These are phyloP conservation scores for Phoxinus dragarum DNA, from an alignment of 2,797 vertebrate genomes.

Conservation along the genomic window DNA sequence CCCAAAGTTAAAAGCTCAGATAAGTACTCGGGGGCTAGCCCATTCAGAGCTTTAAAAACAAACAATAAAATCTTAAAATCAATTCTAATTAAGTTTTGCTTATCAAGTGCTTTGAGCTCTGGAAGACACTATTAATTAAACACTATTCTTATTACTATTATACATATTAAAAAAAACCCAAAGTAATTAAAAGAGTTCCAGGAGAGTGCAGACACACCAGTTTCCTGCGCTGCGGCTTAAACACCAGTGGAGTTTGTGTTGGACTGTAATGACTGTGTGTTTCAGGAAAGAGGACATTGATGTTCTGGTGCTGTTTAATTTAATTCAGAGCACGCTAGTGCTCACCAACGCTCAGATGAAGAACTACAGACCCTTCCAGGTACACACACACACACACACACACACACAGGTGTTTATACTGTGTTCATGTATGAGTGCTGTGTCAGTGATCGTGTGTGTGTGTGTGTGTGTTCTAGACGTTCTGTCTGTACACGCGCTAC, in stretches of 20 bases:
- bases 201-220: too few species aligned
- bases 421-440: background rate
- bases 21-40: too few species aligned
- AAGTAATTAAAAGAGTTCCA: background rate
- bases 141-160: background rate
- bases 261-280: conserved; percentile 25
- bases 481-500: conserved; percentile 89
- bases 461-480: conserved; percentile 76
- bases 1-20: too few species aligned
- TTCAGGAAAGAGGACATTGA: conserved; percentile 89
- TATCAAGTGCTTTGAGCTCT: background rate
- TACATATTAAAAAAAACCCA: background rate
- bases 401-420: background rate
- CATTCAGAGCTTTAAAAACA: too few species aligned
- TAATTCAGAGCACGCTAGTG: conserved; percentile 94
- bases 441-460: background rate
- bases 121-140: background rate
- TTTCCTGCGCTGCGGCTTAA: too few species aligned
- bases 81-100: background rate
- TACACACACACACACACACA: conserved; percentile 58
- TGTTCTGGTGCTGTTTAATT: conserved; percentile 88
- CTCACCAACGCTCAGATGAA: conserved; percentile 94
- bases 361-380: conserved; percentile 91
- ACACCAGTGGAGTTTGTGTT: background rate
- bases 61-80: too few species aligned